These are phyloP conservation scores for Drosophila tropicalis DNA, from an alignment of 1,140 invertebrate genomes.

Conservation along the genomic window DNA sequence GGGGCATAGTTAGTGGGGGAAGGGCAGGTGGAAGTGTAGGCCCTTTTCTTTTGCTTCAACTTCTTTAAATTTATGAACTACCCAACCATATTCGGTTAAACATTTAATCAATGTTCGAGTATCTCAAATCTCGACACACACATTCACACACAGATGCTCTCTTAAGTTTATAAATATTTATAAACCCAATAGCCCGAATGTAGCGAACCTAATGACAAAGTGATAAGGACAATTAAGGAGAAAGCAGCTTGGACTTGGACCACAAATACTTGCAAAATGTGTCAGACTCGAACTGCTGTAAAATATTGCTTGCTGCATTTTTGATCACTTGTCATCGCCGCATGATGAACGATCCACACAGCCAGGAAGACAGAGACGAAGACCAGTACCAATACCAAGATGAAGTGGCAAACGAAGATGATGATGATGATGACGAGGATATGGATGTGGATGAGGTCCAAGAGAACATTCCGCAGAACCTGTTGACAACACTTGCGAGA, in stretches of 20 bases:
- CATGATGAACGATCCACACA: constrained; percentile 69
- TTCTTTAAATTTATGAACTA: constrained; percentile 75
- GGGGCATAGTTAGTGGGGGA: not conserved
- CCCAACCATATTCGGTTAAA: constrained; percentile 70
- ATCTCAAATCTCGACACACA: constrained; percentile 67
- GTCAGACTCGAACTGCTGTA: constrained; percentile 64
- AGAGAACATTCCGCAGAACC: constrained; percentile 65
- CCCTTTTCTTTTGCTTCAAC: constrained; percentile 10
- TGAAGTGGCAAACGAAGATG: not conserved
- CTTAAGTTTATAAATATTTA: constrained; percentile 74
- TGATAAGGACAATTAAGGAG: constrained; percentile 82
- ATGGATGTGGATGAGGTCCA: constrained; percentile 7
- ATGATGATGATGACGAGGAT: not conserved
- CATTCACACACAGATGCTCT: too few species aligned
- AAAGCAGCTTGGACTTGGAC: constrained; percentile 48
- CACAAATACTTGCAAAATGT: constrained; percentile 11
- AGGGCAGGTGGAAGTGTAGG: not conserved
- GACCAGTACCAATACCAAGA: constrained; percentile 1
- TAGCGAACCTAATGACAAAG: constrained; percentile 70
- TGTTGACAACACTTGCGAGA: constrained; percentile 80
- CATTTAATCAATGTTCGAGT: constrained; percentile 80
- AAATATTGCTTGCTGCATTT: constrained; percentile 81
- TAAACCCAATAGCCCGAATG: constrained; percentile 35
- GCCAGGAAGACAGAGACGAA: constrained; percentile 8
- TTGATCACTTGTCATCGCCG: constrained; percentile 78